phyloP scores from a whole-genome alignment of 2,888 invertebrate genomes.

The Oxyscelio sp. region DNA sequence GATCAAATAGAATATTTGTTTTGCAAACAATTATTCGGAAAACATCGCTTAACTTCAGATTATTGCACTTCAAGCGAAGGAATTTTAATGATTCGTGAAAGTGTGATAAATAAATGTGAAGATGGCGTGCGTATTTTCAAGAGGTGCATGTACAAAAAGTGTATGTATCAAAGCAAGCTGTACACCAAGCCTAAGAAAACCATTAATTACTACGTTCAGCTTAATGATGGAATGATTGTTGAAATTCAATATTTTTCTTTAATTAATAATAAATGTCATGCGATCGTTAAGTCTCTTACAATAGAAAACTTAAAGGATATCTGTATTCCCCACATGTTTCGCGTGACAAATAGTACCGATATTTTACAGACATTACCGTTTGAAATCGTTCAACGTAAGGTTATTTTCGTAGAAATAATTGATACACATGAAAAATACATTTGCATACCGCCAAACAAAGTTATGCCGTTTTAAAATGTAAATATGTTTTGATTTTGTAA shows the following conservation, averaged over 20 bases:
- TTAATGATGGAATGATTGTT: neutral
- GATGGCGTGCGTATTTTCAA: neutral
- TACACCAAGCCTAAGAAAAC: slow-evolving; percentile 1
- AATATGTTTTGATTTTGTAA: no score
- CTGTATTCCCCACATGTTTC: neutral
- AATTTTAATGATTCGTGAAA: no score
- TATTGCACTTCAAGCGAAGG: no score
- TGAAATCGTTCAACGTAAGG: neutral
- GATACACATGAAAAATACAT: neutral
- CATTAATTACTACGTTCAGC: neutral
- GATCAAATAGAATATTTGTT: slow-evolving; percentile 9
- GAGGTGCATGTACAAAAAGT: slow-evolving; percentile 15
- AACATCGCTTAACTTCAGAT: neutral
- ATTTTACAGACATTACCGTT: neutral
- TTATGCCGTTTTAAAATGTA: slow-evolving; percentile 10
- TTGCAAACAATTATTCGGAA: slow-evolving; percentile 1
- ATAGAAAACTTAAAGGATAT: neutral
- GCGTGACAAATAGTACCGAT: neutral
- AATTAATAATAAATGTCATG: neutral
- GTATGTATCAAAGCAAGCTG: slow-evolving; percentile 7
- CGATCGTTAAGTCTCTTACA: neutral
- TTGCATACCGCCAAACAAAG: neutral
- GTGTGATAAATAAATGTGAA: neutral
- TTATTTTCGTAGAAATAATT: neutral
- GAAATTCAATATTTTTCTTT: neutral